Percentiles rank a stretch among this genome's conserved stretches.
Conservation (phyloP, 35 echinoderm and acorn worm species). For the Eucidaris tribuloides region DNA sequence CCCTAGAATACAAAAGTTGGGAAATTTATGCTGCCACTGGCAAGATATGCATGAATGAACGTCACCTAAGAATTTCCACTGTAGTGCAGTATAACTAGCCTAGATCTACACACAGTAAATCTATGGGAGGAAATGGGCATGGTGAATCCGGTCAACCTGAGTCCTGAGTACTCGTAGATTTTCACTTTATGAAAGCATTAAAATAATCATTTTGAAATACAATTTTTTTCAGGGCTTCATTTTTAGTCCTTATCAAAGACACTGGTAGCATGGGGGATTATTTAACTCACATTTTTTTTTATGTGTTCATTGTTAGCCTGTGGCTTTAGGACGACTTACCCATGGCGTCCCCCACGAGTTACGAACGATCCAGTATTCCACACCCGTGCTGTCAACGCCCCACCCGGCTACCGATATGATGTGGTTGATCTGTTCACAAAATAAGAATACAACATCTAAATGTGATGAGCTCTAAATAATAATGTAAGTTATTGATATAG, state of each 20-base stretch:
- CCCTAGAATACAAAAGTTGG: too few relatives aligned
- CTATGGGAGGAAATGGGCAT: too few relatives aligned
- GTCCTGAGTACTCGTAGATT: neutral
- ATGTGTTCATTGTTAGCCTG: neutral
- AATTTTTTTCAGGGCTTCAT: neutral
- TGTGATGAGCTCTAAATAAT: neutral
- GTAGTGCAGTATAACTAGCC: too few relatives aligned
- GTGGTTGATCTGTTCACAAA: constrained; percentile 33
- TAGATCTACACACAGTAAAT: too few relatives aligned
- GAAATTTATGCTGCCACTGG: too few relatives aligned
- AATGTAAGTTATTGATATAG: neutral
- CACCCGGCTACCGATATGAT: constrained; percentile 48
- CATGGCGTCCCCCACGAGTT: constrained; percentile 55
- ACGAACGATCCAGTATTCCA: constrained; percentile 57
- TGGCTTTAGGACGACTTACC: neutral
- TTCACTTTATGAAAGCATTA: neutral
- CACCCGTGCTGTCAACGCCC: constrained; percentile 32
- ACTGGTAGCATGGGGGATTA: too few relatives aligned
- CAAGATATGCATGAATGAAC: too few relatives aligned
- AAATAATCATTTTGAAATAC: neutral
- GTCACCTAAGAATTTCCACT: too few relatives aligned
- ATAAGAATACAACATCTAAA: neutral
- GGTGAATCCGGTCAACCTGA: too few relatives aligned
- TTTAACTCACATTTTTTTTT: neutral
- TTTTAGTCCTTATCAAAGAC: too few relatives aligned